phyloP scores from a whole-genome alignment of 2,888 invertebrate genomes.

The Axea sp. region DNA sequence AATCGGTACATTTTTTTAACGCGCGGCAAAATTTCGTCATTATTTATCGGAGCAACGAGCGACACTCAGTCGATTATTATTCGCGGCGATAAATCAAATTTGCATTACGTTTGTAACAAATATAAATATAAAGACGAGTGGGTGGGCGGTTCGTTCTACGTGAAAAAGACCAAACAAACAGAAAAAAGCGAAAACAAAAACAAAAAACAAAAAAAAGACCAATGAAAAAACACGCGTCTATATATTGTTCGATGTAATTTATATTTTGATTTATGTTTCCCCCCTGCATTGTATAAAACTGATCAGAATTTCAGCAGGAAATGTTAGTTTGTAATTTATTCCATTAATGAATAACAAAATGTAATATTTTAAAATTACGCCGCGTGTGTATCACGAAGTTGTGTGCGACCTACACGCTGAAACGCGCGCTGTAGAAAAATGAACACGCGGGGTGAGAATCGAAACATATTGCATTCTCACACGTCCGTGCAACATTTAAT shows the following conservation, averaged over 20 bases:
- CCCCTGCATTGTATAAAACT: conserved; percentile 55
- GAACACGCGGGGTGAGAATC: conserved; percentile 32
- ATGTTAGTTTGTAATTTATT: conserved; percentile 57
- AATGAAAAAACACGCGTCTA: conserved; percentile 22
- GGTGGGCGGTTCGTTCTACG: background rate
- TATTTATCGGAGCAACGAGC: conserved; percentile 34
- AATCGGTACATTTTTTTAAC: conserved; percentile 10
- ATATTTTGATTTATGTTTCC: conserved; percentile 60
- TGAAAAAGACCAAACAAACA: too few species aligned
- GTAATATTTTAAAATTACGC: conserved; percentile 53
- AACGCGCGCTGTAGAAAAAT: conserved; percentile 39
- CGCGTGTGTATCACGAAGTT: too few species aligned
- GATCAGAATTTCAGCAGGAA: conserved; percentile 56
- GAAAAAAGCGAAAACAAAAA: too few species aligned
- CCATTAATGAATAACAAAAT: conserved; percentile 60
- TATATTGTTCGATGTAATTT: conserved; percentile 57
- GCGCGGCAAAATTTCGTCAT: conserved; percentile 13
- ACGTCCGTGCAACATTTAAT: conserved; percentile 46
- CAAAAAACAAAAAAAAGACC: too few species aligned
- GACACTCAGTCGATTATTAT: conserved; percentile 32
- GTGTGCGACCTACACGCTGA: background rate
- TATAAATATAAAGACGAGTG: conserved; percentile 38
- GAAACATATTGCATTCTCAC: conserved; percentile 46
- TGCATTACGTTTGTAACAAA: conserved; percentile 55
- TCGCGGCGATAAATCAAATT: conserved; percentile 48